Conservation (phyloP, 2,113 vertebrate species). For the Semicossyphus pulcher region DNA sequence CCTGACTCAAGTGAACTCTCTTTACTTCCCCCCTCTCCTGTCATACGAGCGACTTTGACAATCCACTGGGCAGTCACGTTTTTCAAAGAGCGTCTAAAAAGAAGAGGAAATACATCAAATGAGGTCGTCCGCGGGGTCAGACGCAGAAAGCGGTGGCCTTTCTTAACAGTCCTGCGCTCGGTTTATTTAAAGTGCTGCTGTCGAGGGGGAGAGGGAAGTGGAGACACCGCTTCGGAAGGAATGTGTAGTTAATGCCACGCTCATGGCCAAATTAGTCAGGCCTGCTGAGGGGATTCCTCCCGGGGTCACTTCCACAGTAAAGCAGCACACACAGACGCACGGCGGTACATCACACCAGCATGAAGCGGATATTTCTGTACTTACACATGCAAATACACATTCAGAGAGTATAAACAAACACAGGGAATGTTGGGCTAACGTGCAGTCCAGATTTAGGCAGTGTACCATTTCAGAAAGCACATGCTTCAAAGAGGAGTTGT, state of each 20-base stretch:
- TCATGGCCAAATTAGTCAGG: slow-evolving; percentile 76
- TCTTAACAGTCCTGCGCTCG: slow-evolving; percentile 31
- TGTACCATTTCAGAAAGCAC: background rate
- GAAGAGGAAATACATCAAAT: slow-evolving; percentile 65
- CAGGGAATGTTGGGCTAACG: background rate
- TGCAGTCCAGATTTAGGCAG: background rate
- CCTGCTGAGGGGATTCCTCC: slow-evolving; percentile 51
- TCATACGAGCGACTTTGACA: slow-evolving; percentile 48
- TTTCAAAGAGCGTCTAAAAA: slow-evolving; percentile 46
- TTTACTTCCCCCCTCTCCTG: background rate
- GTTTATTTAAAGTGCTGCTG: slow-evolving; percentile 71
- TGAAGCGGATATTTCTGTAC: background rate
- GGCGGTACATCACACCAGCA: background rate
- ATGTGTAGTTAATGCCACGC: slow-evolving; percentile 77
- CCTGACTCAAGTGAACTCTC: slow-evolving; percentile 12
- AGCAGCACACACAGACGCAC: slow-evolving; percentile 5
- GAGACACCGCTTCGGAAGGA: slow-evolving; percentile 66
- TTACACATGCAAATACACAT: slow-evolving; percentile 7
- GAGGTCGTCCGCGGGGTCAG: slow-evolving; percentile 43
- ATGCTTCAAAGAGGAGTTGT: background rate
- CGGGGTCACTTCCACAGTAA: slow-evolving; percentile 36
- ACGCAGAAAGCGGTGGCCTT: slow-evolving; percentile 46
- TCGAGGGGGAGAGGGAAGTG: slow-evolving; percentile 36
- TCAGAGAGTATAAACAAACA: background rate
- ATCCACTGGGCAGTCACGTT: slow-evolving; percentile 35